These are phyloP conservation scores for Amphipyra berbera DNA, from an alignment of 2,888 invertebrate species.

Conservation along the genomic window DNA sequence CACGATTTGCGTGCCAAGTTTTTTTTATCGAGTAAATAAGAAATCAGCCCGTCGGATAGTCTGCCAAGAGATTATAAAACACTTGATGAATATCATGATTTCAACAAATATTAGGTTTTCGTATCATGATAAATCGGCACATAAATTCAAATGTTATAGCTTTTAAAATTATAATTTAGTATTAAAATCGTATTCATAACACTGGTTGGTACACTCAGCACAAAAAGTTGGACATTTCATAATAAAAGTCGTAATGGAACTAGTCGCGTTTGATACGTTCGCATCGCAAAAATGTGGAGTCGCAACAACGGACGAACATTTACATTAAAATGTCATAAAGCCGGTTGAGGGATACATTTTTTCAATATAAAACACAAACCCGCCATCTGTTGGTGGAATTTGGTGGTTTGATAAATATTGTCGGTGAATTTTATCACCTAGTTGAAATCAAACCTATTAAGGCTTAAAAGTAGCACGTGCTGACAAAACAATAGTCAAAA, in stretches of 20 bases:
- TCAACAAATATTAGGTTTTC: slow-evolving; percentile 36
- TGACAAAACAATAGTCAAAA: background rate
- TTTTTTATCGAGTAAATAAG: slow-evolving; percentile 41
- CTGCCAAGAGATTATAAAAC: slow-evolving; percentile 51
- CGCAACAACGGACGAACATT: slow-evolving; percentile 47
- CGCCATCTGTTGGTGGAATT: slow-evolving; percentile 52
- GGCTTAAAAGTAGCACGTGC: slow-evolving; percentile 1
- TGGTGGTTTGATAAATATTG: slow-evolving; percentile 21
- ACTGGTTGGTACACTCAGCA: slow-evolving; percentile 11
- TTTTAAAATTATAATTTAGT: slow-evolving; percentile 29
- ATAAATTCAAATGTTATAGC: slow-evolving; percentile 36
- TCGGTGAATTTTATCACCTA: background rate
- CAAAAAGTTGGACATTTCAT: slow-evolving; percentile 44
- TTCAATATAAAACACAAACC: slow-evolving; percentile 35
- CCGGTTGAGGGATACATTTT: slow-evolving; percentile 54
- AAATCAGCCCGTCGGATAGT: slow-evolving; percentile 36
- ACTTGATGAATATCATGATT: slow-evolving; percentile 41
- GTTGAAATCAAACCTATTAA: slow-evolving; percentile 12
- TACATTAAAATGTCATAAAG: slow-evolving; percentile 64
- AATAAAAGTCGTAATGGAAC: slow-evolving; percentile 42
- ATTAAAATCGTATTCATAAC: slow-evolving; percentile 47
- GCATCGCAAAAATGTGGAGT: slow-evolving; percentile 51
- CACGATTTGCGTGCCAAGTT: slow-evolving; percentile 54
- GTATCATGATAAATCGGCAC: slow-evolving; percentile 32
- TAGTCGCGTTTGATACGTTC: slow-evolving; percentile 42